phyloP scores from a whole-genome alignment of 1,140 invertebrate genomes.

The Brachystomella parvula region DNA sequence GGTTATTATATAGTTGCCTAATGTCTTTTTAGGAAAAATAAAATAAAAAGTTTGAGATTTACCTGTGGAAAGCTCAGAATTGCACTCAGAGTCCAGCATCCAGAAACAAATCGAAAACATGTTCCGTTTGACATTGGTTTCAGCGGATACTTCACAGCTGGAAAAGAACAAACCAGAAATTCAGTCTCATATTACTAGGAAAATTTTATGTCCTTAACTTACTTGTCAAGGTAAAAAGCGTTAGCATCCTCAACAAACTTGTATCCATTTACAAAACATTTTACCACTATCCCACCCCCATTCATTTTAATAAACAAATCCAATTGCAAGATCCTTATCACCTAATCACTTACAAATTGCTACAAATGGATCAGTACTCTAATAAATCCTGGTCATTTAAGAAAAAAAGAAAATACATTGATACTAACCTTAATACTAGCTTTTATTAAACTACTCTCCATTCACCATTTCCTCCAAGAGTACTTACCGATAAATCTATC shows the following conservation, averaged over 20 bases:
- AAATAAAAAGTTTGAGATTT: too few relatives aligned
- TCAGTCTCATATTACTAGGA: too few relatives aligned
- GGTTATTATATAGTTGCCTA: too few relatives aligned
- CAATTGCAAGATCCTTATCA: too few relatives aligned
- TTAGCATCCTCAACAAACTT: background rate
- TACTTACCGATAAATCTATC: constrained; percentile 57
- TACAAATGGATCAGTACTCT: too few relatives aligned
- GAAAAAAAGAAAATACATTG: background rate
- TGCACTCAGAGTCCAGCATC: constrained; percentile 60
- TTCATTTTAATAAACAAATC: background rate
- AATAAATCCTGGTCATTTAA: too few relatives aligned
- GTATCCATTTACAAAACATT: background rate
- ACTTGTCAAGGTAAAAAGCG: background rate
- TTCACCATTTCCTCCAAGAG: background rate
- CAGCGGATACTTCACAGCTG: constrained; percentile 70
- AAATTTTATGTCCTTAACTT: too few relatives aligned
- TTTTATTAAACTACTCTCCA: background rate
- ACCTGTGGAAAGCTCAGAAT: constrained; percentile 74
- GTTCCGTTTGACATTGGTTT: constrained; percentile 55
- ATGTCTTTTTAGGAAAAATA: too few relatives aligned
- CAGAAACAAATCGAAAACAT: constrained; percentile 53
- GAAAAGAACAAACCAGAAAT: too few relatives aligned
- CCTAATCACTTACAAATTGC: too few relatives aligned
- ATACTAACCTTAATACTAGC: background rate
- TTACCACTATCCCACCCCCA: background rate